These are phyloP conservation scores for Rapana venosa DNA, from an alignment of 2,888 invertebrate genomes.

Conservation along the genomic window DNA sequence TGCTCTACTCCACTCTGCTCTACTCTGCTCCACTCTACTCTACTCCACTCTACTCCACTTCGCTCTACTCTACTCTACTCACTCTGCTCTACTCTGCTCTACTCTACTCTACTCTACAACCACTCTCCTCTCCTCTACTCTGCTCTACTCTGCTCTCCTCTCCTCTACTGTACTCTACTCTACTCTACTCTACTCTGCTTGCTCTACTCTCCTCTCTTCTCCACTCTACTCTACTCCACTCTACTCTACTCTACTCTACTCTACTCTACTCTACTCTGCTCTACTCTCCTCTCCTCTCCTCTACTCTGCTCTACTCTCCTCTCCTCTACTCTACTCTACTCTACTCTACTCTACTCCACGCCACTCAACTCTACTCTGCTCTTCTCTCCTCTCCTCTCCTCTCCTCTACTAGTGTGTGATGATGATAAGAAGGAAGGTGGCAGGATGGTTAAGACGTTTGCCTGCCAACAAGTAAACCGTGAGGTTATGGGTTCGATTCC, in stretches of 20 bases:
- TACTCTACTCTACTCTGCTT: neutral
- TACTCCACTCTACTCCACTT: too few species aligned
- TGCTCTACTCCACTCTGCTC: too few species aligned
- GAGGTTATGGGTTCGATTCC: too few species aligned
- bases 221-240: neutral
- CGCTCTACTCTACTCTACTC: too few species aligned
- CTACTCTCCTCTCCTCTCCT: slow-evolving; percentile 19
- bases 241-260: slow-evolving; percentile 27
- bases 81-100: too few species aligned
- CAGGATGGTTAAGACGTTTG: too few species aligned
- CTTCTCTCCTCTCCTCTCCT: neutral
- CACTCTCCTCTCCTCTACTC: neutral
- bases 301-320: neutral
- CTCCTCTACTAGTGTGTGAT: too few species aligned
- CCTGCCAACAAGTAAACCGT: too few species aligned
- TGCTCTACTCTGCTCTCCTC: neutral
- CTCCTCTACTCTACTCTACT: slow-evolving; percentile 15
- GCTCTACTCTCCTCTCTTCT: neutral
- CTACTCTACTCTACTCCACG: slow-evolving; percentile 33
- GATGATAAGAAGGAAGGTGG: too few species aligned
- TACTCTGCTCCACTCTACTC: too few species aligned
- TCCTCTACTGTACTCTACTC: neutral
- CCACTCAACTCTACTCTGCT: neutral
- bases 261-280: slow-evolving; percentile 8
- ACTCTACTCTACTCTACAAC: neutral